phyloP scores from a whole-genome alignment of 1,140 invertebrate species.

The Lasioglossum baleicum region DNA sequence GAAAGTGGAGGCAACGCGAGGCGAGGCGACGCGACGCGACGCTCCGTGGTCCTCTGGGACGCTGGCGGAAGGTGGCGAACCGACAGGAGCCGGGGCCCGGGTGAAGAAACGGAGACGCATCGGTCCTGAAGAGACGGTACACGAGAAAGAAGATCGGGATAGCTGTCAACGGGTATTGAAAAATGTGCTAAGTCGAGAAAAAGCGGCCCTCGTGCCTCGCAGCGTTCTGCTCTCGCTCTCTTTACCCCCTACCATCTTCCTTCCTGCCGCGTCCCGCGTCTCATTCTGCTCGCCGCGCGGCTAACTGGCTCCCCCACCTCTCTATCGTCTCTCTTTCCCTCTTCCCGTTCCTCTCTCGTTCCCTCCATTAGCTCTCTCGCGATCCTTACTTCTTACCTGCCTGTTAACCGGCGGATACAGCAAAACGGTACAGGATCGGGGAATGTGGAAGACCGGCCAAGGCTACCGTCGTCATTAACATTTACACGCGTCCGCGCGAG shows the following conservation, averaged over 20 bases:
- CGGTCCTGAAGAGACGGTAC: constrained; percentile 14
- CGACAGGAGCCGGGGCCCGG: constrained; percentile 37
- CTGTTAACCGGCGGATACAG: constrained; percentile 67
- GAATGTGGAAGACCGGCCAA: constrained; percentile 68
- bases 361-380: constrained; percentile 52
- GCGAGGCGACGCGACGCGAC: background rate
- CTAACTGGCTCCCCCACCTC: constrained; percentile 43
- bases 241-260: constrained; percentile 41
- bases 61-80: constrained; percentile 52
- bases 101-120: constrained; percentile 42
- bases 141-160: constrained; percentile 64
- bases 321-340: no score
- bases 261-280: constrained; percentile 16
- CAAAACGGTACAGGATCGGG: constrained; percentile 70
- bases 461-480: constrained; percentile 67
- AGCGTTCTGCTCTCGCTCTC: constrained; percentile 65
- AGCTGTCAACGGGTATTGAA: constrained; percentile 75
- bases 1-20: background rate
- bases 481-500: constrained; percentile 51
- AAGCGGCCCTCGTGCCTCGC: constrained; percentile 67
- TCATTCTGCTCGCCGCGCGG: constrained; percentile 46
- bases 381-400: constrained; percentile 63
- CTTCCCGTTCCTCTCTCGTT: background rate
- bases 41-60: constrained; percentile 27
- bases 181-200: constrained; percentile 75